These are phyloP conservation scores for Bergia sp. DNA, from an alignment of 92 coral and sea anemone species.

Conservation along the genomic window DNA sequence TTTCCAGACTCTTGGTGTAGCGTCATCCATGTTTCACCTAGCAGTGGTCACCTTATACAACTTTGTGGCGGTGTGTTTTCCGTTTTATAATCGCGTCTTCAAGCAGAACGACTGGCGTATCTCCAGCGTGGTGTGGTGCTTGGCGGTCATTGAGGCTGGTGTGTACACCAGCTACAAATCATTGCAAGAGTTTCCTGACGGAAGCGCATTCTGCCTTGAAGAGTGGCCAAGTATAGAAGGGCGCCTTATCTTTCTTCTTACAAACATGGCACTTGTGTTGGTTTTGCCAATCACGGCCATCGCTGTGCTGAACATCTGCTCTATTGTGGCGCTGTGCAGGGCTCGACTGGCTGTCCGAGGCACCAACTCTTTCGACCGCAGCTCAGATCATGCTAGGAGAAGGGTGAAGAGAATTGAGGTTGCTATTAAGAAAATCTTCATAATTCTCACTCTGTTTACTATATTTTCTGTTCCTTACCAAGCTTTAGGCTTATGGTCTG, in stretches of 20 bases:
- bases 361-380: conserved; percentile 34
- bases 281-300: not conserved
- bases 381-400: conserved; percentile 37
- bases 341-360: conserved; percentile 18
- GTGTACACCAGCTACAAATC: conserved; percentile 35
- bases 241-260: conserved; percentile 13
- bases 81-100: conserved; percentile 25
- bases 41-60: conserved; percentile 31
- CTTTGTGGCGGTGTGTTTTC: conserved; percentile 40
- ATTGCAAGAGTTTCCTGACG: conserved; percentile 8
- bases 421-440: conserved; percentile 18
- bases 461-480: conserved; percentile 30
- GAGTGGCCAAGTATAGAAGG: conserved; percentile 12
- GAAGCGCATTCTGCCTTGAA: conserved; percentile 19
- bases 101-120: conserved; percentile 9
- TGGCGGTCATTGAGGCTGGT: conserved; percentile 16
- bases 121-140: conserved; percentile 6
- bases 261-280: conserved; percentile 7
- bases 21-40: conserved; percentile 21
- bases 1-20: conserved; percentile 13
- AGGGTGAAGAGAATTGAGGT: conserved; percentile 21
- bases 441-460: not conserved
- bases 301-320: conserved; percentile 18
- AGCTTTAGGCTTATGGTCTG: conserved; percentile 13
- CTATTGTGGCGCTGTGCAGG: conserved; percentile 11